Base-by-base conservation (phyloP, 2,888 invertebrate genomes). In the Drosophila lutescens region DNA sequence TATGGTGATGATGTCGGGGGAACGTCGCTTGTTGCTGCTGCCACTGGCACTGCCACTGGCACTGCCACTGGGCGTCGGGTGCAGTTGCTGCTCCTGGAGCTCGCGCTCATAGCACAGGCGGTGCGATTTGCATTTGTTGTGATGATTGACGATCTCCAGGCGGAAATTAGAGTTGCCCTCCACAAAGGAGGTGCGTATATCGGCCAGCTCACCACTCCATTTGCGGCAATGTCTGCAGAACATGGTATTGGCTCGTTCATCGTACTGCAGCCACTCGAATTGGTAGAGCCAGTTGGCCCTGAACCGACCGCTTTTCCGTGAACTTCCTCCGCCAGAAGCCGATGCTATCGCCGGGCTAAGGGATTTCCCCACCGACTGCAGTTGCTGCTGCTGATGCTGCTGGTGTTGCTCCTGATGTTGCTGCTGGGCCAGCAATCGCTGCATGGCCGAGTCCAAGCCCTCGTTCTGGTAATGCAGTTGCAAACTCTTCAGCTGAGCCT, bases 71-170 rank as follows among this genome's bases (percentile, higher is more conserved):
- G 58, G n/a, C 15, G 43, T 8, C 30, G 43, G 71, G 6, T 61
- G 61, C 10, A 44, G 59, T 20, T 70, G 61, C 32, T 79, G 76
- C 60, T 91, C 90, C 40, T 90, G 88, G 81, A 90, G 49, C 66
- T 94, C 94, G 4, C 93, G 91, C 67, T 93, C 93, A 50, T 91
- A 92, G 90, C 96, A 96, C 83, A 95, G 91, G 79, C 94, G 94
- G 90, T 96, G 96, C 36, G 95, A 95, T 91, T 96, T 96, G 90
- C 95, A 95, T 90, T 95, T 96, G 90, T 96, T 95, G 89, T 96
- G 96, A 91, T 96, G 96, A 90, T 96, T 96, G 50, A 96, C 94
- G 83, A 96, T 96, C 92, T 96, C 96, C 71, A 96, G 93, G 57
- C 96, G 93, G 92, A 96, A 96, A 91, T 96, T 96, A 50, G 95